A percentile compares a stretch with the other conserved stretches of the same genome.
phyloP scores from a whole-genome alignment of 2,797 vertebrate species.

The Yasuhikotakia modesta region DNA sequence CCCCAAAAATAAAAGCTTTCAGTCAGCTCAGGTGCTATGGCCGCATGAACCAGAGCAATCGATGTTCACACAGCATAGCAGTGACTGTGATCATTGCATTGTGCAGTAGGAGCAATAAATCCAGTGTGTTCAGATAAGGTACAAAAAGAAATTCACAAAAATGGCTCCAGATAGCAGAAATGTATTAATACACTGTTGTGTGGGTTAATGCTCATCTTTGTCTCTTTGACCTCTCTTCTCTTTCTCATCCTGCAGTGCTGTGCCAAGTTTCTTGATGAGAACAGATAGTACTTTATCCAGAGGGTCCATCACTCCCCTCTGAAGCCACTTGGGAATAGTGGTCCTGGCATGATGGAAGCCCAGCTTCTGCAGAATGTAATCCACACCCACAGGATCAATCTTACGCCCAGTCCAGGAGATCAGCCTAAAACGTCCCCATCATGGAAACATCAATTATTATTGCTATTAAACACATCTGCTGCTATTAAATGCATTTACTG shows the following conservation, averaged over 20 bases:
- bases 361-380: conserved; percentile 97
- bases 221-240: conserved; percentile 89
- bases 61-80: conserved; percentile 68
- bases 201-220: conserved; percentile 89
- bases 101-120: conserved; percentile 68
- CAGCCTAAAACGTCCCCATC: conserved; percentile 75
- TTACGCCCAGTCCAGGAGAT: conserved; percentile 99
- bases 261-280: conserved; percentile 96
- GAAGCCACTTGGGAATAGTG: conserved; percentile 99
- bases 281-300: conserved; percentile 96
- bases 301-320: conserved; percentile 98
- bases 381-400: conserved; percentile 97
- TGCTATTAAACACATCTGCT: neutral
- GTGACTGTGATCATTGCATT: conserved; percentile 62
- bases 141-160: conserved; percentile 1
- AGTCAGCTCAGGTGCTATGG: conserved; percentile 72
- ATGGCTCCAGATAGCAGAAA: conserved; percentile 37
- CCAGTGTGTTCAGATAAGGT: conserved; percentile 63
- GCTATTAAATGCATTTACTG: no score
- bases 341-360: conserved; percentile 98
- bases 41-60: conserved; percentile 79
- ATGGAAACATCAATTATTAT: neutral
- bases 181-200: conserved; percentile 50
- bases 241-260: conserved; percentile 94
- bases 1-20: conserved; percentile 69